These are phyloP conservation scores for Labia minor DNA, from an alignment of 2,888 invertebrate species.

Conservation along the genomic window DNA sequence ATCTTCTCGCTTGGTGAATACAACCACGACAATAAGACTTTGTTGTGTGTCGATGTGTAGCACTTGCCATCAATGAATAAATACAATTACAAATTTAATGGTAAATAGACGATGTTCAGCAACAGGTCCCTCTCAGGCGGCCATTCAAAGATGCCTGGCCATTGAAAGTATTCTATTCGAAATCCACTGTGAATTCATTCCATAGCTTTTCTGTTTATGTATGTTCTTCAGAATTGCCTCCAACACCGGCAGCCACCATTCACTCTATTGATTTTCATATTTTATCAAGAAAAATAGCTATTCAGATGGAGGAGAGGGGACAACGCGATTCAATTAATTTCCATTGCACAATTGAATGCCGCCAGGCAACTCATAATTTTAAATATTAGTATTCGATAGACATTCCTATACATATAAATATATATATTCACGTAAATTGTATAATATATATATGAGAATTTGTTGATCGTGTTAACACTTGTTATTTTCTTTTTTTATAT, in stretches of 20 bases:
- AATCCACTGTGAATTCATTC: neutral
- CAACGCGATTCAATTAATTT: too few relatives aligned
- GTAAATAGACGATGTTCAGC: slow-evolving; percentile 4
- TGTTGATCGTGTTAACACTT: too few relatives aligned
- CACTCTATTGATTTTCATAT: neutral
- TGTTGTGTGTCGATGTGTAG: neutral
- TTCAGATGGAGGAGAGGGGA: too few relatives aligned
- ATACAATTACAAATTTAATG: slow-evolving; percentile 13
- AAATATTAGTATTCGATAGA: too few relatives aligned
- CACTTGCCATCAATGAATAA: slow-evolving; percentile 13
- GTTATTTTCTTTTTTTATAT: too few relatives aligned
- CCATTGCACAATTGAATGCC: too few relatives aligned
- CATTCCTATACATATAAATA: too few relatives aligned
- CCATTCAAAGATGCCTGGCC: slow-evolving; percentile 7
- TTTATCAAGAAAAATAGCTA: neutral
- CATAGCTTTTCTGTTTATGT: neutral
- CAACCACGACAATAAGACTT: slow-evolving; percentile 7
- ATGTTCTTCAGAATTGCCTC: neutral
- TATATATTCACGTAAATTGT: too few relatives aligned
- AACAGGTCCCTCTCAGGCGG: slow-evolving; percentile 13
- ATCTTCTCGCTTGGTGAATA: slow-evolving; percentile 7
- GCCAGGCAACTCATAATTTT: too few relatives aligned
- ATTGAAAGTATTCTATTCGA: slow-evolving; percentile 1
- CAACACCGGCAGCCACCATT: neutral
- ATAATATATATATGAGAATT: too few relatives aligned